These are phyloP conservation scores for Theristus sp. DNA, from an alignment of 2,888 invertebrate genomes.

Conservation along the genomic window DNA sequence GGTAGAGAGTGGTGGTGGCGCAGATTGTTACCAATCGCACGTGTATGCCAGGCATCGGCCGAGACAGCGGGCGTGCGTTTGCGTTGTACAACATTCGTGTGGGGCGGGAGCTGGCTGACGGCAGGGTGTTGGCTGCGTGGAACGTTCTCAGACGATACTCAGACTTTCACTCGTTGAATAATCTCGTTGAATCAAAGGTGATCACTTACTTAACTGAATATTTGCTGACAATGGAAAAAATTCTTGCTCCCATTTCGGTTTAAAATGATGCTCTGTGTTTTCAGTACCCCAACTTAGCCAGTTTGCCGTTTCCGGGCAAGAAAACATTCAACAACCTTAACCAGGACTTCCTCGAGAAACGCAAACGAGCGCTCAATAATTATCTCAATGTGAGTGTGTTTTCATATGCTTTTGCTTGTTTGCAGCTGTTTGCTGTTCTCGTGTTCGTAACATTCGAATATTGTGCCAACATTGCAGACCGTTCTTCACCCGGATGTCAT, in stretches of 20 bases:
- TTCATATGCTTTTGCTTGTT: background rate
- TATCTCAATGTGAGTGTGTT: constrained; percentile 45
- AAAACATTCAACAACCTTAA: constrained; percentile 84
- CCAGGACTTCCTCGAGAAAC: constrained; percentile 51
- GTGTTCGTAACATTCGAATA: background rate
- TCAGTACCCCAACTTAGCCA: constrained; percentile 57
- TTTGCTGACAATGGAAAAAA: too few species aligned
- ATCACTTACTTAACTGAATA: background rate
- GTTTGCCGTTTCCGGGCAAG: constrained; percentile 68
- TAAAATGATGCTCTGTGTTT: too few species aligned
- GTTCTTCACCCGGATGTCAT: constrained; percentile 45
- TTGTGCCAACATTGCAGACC: constrained; percentile 1
- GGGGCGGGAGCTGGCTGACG: constrained; percentile 3
- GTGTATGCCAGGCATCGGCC: constrained; percentile 21
- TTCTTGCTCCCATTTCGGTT: too few species aligned
- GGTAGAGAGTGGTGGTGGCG: background rate
- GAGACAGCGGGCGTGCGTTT: constrained; percentile 23
- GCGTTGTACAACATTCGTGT: constrained; percentile 26
- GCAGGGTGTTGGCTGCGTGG: constrained; percentile 39
- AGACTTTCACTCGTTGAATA: constrained; percentile 74
- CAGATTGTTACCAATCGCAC: background rate
- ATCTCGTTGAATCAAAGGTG: constrained; percentile 47
- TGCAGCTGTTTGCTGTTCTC: too few species aligned
- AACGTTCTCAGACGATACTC: constrained; percentile 79
- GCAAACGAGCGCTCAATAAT: constrained; percentile 53